Base-by-base conservation (phyloP, 1,140 invertebrate species). In the Armadillidium nasatum region DNA sequence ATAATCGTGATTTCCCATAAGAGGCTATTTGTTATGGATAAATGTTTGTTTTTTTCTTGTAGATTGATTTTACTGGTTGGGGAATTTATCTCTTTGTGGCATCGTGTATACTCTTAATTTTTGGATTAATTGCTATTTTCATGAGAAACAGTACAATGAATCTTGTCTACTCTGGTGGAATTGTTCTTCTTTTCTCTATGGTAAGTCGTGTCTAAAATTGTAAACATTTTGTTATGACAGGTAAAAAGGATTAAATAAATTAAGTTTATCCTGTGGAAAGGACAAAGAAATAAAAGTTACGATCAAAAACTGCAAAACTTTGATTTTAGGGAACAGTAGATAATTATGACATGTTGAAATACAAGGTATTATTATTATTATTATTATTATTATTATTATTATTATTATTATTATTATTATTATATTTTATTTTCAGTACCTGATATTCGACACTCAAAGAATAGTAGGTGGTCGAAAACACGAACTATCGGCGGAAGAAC, bases 371-470 rank as follows among this genome's bases (percentile, higher is more conserved):
- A 33, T 33, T 33, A 33, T 33, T 33, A 3, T 33, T 3, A 33
- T 33, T 33, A 33, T 33, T 33, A 33, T 33, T 33, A 33, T 33
- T 33, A 33, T 33, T 33, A 33, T 33, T 33, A 33, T 33, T 33
- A 33, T 33, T 33, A 33, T 33, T 33, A 33, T 33, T 33, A 33
- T 60, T 60, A 60, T 15, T 60, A 19, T 60, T 15, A 60, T 60
- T 60, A 60, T 15, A 50, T 50, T 79, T 67, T 66, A 23, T 75
- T 44, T 84, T 76, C 84, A 89, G 87, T 91, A 89, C 81, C 83
- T 91, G 75, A 87, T 89, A 60, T 89, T 87, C 81, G 89, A 92
- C 81, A 88, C 90, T 1, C 91, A 91, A 85, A 87, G 88, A 83
- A 87, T 91, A 7, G 87, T 91, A 83, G 91, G 90, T 69, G 90